These are phyloP conservation scores for Chloropsis hardwickii DNA, from an alignment of 2,113 vertebrate species.

Conservation along the genomic window DNA sequence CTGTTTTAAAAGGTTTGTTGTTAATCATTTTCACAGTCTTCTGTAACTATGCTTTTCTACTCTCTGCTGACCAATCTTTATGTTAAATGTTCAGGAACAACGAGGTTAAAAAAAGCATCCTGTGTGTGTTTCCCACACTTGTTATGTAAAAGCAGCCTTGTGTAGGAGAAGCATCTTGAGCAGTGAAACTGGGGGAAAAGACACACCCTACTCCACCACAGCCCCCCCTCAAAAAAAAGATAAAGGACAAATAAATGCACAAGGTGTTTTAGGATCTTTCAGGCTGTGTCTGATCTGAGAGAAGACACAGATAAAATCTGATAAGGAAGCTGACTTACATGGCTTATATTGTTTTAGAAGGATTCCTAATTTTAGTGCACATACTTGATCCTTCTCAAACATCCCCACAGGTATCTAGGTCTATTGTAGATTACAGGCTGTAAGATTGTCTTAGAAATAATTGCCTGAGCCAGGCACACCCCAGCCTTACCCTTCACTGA, in stretches of 20 bases:
- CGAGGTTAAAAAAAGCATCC: background rate
- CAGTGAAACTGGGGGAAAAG: background rate
- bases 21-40: background rate
- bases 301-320: background rate
- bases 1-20: background rate
- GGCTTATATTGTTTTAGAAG: background rate
- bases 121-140: background rate
- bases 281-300: background rate
- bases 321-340: background rate
- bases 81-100: background rate
- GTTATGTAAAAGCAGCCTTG: background rate
- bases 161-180: background rate
- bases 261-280: background rate
- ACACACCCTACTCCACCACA: too few relatives aligned
- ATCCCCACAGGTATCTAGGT: background rate
- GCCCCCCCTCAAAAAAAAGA: rapidly evolving
- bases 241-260: background rate
- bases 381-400: background rate
- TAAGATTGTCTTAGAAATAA: background rate
- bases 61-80: background rate
- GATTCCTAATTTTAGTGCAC: background rate
- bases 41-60: background rate
- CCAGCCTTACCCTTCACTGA: background rate
- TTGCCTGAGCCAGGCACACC: background rate
- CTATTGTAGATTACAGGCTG: background rate